Evolutionary conservation across 2,113 vertebrate species (phyloP), one percentile per base, ranked within the genome.

Genomic region (Dipodomys spectabilis): DNA sequence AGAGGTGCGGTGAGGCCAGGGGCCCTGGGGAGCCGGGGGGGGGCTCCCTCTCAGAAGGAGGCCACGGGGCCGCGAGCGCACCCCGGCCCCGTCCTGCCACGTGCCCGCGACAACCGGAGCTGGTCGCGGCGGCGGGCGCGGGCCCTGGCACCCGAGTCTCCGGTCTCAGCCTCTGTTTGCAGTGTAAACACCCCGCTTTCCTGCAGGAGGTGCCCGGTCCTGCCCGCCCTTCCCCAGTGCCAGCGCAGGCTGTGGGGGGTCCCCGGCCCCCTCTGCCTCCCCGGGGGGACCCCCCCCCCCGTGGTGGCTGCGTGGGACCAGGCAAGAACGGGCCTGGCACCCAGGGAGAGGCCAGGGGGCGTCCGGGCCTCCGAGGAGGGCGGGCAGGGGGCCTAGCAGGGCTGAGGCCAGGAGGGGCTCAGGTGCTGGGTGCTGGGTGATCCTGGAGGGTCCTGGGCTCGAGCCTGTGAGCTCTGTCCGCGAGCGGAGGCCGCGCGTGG

Each of bases 131-230:
- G 0, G n/a, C 7, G 35, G 20, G 71, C 68, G 30, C 2, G 7
- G 18, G 12, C 32, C 77, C 49, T 25, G 93, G 89, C 71, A 82
- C 83, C 71, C 1, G 53, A 18, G 15, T 18, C 53, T 16, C 53
- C 53, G 4, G 53, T 57, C 20, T 53, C 30, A 88, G 92, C 75
- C 89, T 45, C 68, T 88, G 88, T 92, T 88, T 92, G 78, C 45
- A 22, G 0, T 49, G 53, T 86, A 94, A 95, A 96, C 83, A 91
- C 57, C 57, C 16, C 1, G 13, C 86, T 75, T 92, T 94, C 91
- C 94, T 92, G 91, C 8, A 23, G 0, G 27, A 44, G 68, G 86
- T 81, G 84, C 84, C 84, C 0, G 0, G 85, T 86, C 87, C 90
- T 91, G 93, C 88, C 94, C 2, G 6, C 35, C 80, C 39, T 57